phyloP scores from a whole-genome alignment of 2,888 invertebrate genomes.

The Spodoptera littoralis region DNA sequence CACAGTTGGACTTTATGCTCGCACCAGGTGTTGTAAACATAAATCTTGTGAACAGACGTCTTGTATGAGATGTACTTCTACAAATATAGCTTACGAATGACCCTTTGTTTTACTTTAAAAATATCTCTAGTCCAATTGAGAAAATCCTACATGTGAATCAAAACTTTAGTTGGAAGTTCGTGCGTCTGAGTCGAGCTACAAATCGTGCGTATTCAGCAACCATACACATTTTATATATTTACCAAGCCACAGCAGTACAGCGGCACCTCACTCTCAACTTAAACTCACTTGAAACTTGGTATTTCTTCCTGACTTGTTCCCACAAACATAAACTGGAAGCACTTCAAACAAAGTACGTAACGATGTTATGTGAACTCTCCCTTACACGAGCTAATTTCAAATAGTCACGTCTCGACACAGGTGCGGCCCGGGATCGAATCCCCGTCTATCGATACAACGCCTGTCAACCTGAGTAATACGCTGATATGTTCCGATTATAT shows the following conservation, averaged over 20 bases:
- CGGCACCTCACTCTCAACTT: neutral
- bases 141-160: too few relatives aligned
- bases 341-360: slow-evolving; percentile 27
- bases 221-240: too few relatives aligned
- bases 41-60: slow-evolving; percentile 7
- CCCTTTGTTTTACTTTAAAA: too few relatives aligned
- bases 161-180: too few relatives aligned
- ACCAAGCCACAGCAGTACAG: too few relatives aligned
- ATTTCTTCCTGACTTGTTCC: slow-evolving; percentile 1
- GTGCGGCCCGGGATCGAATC: slow-evolving; percentile 56
- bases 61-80: neutral
- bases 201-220: too few relatives aligned
- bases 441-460: slow-evolving; percentile 45
- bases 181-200: too few relatives aligned
- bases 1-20: slow-evolving; percentile 13
- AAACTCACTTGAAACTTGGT: neutral
- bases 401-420: slow-evolving; percentile 59
- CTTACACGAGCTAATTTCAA: slow-evolving; percentile 56
- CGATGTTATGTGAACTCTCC: slow-evolving; percentile 46
- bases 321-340: slow-evolving; percentile 2
- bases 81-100: too few relatives aligned
- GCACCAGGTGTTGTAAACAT: slow-evolving; percentile 3
- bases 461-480: slow-evolving; percentile 48
- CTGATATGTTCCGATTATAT: slow-evolving; percentile 32
- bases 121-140: too few relatives aligned